phyloP scores from a whole-genome alignment of 1,140 invertebrate species.

The Cheumatopsyche charites region DNA sequence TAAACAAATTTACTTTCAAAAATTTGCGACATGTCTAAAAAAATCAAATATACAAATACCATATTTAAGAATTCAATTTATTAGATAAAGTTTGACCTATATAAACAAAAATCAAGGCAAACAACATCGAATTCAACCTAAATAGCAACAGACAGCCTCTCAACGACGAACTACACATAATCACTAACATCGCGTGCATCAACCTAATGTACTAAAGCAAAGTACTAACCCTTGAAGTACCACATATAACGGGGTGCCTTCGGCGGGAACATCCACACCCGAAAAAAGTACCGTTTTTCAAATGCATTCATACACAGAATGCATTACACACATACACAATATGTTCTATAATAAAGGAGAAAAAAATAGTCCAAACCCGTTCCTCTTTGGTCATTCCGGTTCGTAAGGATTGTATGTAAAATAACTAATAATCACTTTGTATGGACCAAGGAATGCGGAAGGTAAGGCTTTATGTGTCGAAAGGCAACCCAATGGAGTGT shows the following conservation, averaged over 20 bases:
- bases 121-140: neutral
- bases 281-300: slow-evolving; percentile 27
- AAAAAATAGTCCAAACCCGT: slow-evolving; percentile 39
- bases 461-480: slow-evolving; percentile 22
- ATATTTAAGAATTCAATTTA: too few relatives aligned
- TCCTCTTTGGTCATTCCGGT: slow-evolving; percentile 30
- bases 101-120: too few relatives aligned
- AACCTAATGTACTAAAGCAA: too few relatives aligned
- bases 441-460: slow-evolving; percentile 36
- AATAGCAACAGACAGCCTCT: too few relatives aligned
- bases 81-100: too few relatives aligned
- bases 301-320: slow-evolving; percentile 5
- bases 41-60: too few relatives aligned
- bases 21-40: too few relatives aligned
- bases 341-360: neutral
- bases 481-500: neutral
- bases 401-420: slow-evolving; percentile 39
- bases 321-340: neutral
- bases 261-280: slow-evolving; percentile 28
- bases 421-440: slow-evolving; percentile 39
- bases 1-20: too few relatives aligned
- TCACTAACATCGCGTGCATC: slow-evolving; percentile 16
- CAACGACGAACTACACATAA: too few relatives aligned
- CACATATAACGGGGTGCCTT: slow-evolving; percentile 28
- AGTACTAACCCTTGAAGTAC: slow-evolving; percentile 34